Evolutionary conservation across 2,888 invertebrate genomes (phyloP).

Genomic region (Sesamia inferens): DNA sequence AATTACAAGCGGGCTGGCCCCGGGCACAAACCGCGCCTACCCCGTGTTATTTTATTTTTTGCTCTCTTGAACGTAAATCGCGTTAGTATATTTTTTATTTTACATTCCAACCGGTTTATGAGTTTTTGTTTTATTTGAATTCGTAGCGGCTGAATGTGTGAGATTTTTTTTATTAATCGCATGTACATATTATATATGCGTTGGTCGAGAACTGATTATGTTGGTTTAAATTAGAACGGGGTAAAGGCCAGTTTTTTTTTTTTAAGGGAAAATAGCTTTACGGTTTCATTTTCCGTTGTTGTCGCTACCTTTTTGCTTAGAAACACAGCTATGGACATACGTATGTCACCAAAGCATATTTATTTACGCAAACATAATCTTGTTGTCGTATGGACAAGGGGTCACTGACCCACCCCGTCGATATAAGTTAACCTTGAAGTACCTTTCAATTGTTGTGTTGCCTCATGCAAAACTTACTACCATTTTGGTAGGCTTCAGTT

Average conservation of each 20-base stretch:
- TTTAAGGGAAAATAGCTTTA: background rate
- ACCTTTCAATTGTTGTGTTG: constrained; percentile 57
- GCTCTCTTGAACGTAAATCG: constrained; percentile 83
- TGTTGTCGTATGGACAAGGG: constrained; percentile 45
- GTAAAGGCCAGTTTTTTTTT: constrained; percentile 25
- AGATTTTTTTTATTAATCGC: constrained; percentile 67
- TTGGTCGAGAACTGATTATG: constrained; percentile 57
- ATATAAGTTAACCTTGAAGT: constrained; percentile 62
- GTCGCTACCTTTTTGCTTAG: background rate
- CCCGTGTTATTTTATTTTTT: constrained; percentile 88
- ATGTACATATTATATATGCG: constrained; percentile 50
- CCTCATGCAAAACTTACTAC: constrained; percentile 47
- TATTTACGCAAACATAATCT: background rate
- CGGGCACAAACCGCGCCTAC: constrained; percentile 86
- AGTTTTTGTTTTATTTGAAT: constrained; percentile 74
- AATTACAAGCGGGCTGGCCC: constrained; percentile 83
- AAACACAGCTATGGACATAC: background rate
- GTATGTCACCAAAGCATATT: background rate
- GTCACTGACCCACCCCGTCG: constrained; percentile 46
- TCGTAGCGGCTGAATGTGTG: constrained; percentile 64
- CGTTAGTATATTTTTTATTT: constrained; percentile 69
- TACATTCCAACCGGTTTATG: constrained; percentile 73
- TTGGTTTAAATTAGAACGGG: constrained; percentile 44
- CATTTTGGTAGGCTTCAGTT: constrained; percentile 54
- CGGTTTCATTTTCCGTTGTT: background rate